phyloP scores from a whole-genome alignment of 2,113 vertebrate species.

The Limnothrissa miodon region DNA sequence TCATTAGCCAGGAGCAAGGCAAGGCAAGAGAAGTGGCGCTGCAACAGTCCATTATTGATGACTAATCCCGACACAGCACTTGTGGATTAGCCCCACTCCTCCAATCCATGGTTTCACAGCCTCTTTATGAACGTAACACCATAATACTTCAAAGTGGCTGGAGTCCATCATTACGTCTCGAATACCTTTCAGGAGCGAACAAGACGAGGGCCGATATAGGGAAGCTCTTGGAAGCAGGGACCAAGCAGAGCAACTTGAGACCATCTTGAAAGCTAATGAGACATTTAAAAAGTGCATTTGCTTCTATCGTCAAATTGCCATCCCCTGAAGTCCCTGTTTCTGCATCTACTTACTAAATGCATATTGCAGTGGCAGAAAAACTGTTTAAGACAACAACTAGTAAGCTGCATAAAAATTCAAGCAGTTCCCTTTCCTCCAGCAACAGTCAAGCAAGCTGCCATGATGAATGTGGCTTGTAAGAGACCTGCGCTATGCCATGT shows the following conservation, averaged over 20 bases:
- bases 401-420: not conserved
- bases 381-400: not conserved
- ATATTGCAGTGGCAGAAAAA: not conserved
- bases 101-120: conserved; percentile 8
- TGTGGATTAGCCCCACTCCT: conserved; percentile 32
- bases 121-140: conserved; percentile 36
- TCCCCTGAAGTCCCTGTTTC: not conserved
- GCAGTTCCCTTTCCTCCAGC: not conserved
- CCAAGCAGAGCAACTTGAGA: not conserved
- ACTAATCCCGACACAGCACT: conserved; percentile 24
- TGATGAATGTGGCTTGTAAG: not conserved
- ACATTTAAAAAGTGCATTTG: no score
- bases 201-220: not conserved
- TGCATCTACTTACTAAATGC: not conserved
- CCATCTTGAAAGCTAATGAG: no score
- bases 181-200: not conserved
- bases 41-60: conserved; percentile 23
- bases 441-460: not conserved
- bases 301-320: not conserved
- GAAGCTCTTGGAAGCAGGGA: not conserved
- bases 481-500: not conserved
- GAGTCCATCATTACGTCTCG: conserved; percentile 42
- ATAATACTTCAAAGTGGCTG: conserved; percentile 31
- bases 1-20: not conserved
- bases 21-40: not conserved